Percentiles rank a stretch among this genome's conserved stretches.
Conservation (phyloP, 2,113 vertebrate species). For the Bubalus kerabau region DNA sequence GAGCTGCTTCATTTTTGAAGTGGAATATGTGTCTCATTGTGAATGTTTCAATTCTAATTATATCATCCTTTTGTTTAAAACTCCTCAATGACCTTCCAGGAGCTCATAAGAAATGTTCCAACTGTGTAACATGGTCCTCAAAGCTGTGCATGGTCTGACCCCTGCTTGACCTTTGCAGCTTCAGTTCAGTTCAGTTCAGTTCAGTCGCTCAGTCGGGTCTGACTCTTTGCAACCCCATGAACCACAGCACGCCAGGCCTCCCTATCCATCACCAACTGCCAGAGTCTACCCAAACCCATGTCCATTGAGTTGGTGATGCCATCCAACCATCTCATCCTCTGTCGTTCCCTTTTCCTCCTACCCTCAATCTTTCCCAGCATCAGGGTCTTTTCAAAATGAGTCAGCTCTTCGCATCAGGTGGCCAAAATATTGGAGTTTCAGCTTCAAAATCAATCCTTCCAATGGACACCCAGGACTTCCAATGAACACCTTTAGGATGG, state of each 20-base stretch:
- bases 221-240: background rate
- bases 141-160: background rate
- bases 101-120: background rate
- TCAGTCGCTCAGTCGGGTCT: fast-evolving
- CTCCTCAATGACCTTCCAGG: background rate
- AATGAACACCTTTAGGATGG: background rate
- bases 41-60: background rate
- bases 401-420: background rate
- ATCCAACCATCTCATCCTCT: background rate
- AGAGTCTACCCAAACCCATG: background rate
- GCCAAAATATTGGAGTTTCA: background rate
- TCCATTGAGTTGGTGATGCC: background rate
- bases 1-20: background rate
- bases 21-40: background rate
- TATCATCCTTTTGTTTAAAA: background rate
- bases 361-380: background rate
- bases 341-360: background rate
- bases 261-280: background rate
- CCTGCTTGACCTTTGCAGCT: background rate
- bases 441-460: background rate
- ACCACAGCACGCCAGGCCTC: background rate
- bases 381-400: background rate
- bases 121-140: background rate
- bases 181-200: background rate
- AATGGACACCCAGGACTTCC: background rate